Conservation (phyloP, 1,140 invertebrate species). For the Gryllus bimaculatus region DNA sequence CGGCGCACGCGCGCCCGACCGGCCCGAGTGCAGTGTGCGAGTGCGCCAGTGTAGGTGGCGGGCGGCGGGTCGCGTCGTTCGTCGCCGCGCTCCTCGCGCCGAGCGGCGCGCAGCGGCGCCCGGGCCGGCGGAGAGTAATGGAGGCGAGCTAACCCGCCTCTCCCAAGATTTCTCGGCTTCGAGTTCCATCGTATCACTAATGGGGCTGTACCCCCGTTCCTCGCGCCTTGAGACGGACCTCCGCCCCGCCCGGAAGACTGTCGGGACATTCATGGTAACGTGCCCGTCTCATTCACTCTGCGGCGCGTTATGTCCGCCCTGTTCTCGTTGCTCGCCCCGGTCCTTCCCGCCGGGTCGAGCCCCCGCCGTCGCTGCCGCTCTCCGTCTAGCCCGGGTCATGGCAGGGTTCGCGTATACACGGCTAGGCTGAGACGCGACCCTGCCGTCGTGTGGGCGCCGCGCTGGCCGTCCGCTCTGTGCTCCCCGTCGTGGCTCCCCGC, state of each 20-base stretch:
- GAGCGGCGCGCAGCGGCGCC: neutral
- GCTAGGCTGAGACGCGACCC: neutral
- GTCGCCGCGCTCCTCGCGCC: no score
- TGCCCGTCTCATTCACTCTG: neutral
- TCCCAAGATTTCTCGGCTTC: slow-evolving; percentile 88
- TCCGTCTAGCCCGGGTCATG: neutral
- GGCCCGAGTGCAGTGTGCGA: neutral
- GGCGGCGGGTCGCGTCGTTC: no score
- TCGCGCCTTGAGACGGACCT: slow-evolving; percentile 84
- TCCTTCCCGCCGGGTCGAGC: neutral
- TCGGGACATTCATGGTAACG: slow-evolving; percentile 55
- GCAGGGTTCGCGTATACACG: neutral
- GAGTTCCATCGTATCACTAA: slow-evolving; percentile 90
- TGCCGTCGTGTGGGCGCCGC: neutral
- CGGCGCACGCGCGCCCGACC: neutral
- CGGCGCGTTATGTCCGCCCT: neutral
- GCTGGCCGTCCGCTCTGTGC: neutral
- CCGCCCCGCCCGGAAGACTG: slow-evolving; percentile 60
- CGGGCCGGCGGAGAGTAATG: neutral
- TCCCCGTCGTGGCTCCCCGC: no score
- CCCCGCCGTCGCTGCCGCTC: neutral
- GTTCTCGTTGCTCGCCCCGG: neutral
- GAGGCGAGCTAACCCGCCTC: slow-evolving; percentile 23
- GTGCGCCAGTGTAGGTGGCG: slow-evolving; percentile 2
- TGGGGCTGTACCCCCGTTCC: slow-evolving; percentile 92